phyloP scores from a whole-genome alignment of 2,113 vertebrate genomes.

The Petrocephalus zakoni region DNA sequence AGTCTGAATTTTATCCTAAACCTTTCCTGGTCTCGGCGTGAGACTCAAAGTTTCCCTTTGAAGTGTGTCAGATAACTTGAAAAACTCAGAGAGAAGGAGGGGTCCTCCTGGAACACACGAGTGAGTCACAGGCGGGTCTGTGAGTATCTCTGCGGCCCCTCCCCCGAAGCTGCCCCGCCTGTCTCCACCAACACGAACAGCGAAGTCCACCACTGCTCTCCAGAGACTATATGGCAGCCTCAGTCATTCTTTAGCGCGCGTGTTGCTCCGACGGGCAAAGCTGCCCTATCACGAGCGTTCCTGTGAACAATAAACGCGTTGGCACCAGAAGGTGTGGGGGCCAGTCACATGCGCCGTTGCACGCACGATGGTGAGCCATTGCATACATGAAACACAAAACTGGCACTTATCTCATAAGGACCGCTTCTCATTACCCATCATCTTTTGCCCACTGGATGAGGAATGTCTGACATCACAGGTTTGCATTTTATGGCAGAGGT shows the following conservation, averaged over 20 bases:
- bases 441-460: not conserved
- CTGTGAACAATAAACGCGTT: not conserved
- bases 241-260: not conserved
- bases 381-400: slow-evolving; percentile 7
- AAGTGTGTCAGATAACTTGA: not conserved
- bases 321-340: not conserved
- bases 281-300: slow-evolving; percentile 5
- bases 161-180: not conserved
- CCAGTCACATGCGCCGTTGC: not conserved
- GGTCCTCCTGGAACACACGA: not conserved
- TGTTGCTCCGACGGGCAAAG: not conserved
- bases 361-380: not conserved
- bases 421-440: not conserved
- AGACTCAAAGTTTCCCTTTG: not conserved
- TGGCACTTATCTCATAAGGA: not conserved
- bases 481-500: not conserved
- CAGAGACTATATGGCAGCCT: not conserved
- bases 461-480: not conserved
- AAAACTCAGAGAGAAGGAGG: not conserved
- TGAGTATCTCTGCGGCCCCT: not conserved
- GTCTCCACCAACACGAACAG: not conserved
- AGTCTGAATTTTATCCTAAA: not conserved
- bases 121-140: not conserved
- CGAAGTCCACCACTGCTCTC: not conserved
- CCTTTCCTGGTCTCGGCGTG: not conserved